Base-by-base conservation (phyloP, 2,888 invertebrate species). In the Tetheella fluctuosa region DNA sequence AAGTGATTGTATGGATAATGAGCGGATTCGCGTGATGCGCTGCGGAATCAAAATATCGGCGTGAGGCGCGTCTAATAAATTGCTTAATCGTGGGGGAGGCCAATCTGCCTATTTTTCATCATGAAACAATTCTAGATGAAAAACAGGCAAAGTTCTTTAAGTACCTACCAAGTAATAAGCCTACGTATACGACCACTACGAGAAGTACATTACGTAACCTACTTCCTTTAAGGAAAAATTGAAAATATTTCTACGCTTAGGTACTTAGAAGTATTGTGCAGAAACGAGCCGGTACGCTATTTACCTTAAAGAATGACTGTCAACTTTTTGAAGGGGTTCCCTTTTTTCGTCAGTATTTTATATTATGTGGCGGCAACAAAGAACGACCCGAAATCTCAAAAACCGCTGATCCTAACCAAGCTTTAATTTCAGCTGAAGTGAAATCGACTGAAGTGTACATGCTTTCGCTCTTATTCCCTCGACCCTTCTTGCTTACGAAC, bases 401-500 rank as follows among this genome's bases (percentile, higher is more conserved):
- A 85, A 81, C 80, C 80, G 73, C 80, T 83, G 82, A 85, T 84
- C 83, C 84, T 79, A 65, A 67, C 77, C 70, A 63, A 72, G 81
- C 82, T 88, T 87, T 87, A 89, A 89, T 89, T 89, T 89, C 83
- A 83, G 80, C 79, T 82, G 76, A 83, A 90, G 85, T 84, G 85
- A 87, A 86, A 85, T 84, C 83, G 84, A 82, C 84, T 88, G 85
- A 82, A 89, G 88, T 85, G 83, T 88, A 90, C 90, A 90, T 81
- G 90, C 68, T 89, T 90, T 89, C 80, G 86, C 90, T 90, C 79
- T 90, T 88, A 89, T 80, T 79, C 80, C 73, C 76, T 74, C 83
- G 83, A 81, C 84, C 83, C 79, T 85, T 81, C 79, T 73, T 76
- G 70, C 69, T 77, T 64, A 71, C 65, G 76, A 74, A 77, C 76